Evolutionary conservation across 2,888 invertebrate species (phyloP), one percentile per base, ranked within the genome.

Genomic region (Xanthia togata): DNA sequence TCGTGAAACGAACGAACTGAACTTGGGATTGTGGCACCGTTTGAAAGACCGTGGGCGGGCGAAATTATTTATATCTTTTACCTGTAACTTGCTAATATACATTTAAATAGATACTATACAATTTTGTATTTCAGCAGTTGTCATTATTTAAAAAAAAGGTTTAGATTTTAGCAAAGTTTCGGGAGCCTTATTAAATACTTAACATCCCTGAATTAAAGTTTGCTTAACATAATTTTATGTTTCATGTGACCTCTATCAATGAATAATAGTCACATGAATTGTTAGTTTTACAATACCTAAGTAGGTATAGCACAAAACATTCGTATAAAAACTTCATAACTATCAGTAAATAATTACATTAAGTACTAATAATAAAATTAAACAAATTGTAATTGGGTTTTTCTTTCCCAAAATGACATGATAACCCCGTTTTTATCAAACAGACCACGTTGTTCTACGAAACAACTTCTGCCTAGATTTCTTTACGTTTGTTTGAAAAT

Each of bases 41-140:
- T 92, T 89, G 90, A 91, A 90, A 91, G 87, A 87, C 81, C 87
- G 94, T 94, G 90, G 94, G 95, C 90, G 94, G 91, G 83, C 79
- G 86, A 90, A 90, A 90, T 91, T 92, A 92, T 92, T 89, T 89
- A 89, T 88, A 82, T 81, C 82, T 85, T 87, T 81, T 82, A 78
- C 84, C 69, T 77, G 74, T 69, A 82, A 81, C 81, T 84, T 77
- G 78, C 72, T 76, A 78, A 84, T n/a, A n/a, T n/a, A n/a, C n/a
- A n/a, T n/a, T n/a, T n/a, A n/a, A n/a, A n/a, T n/a, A n/a, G n/a
- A n/a, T n/a, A n/a, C n/a, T n/a, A n/a, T n/a, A n/a, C n/a, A n/a
- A n/a, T n/a, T n/a, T n/a, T 31, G 31, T 31, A 31, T 31, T 31
- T 31, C 31, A 53, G 31, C 26, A 17, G 9, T 11, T 53, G 17